These are phyloP conservation scores for Cnemophilus loriae DNA, from an alignment of 2,113 vertebrate genomes.

Conservation along the genomic window DNA sequence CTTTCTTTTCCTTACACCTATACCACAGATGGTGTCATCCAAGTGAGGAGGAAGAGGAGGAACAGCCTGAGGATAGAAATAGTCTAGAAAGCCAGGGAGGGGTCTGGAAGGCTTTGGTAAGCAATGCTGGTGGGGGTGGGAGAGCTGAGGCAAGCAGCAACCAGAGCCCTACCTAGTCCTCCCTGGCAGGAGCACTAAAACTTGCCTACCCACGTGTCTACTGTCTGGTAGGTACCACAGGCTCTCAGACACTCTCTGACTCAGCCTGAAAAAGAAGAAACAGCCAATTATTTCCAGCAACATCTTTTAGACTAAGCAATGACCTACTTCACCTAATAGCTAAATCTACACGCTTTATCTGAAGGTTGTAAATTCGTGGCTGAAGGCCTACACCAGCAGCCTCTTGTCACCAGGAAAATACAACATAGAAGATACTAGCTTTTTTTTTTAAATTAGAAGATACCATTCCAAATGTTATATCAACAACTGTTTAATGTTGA, in stretches of 20 bases:
- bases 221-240: neutral
- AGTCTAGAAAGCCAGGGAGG: neutral
- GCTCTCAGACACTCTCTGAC: neutral
- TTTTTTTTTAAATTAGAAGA: neutral
- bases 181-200: neutral
- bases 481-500: neutral
- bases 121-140: fast-evolving
- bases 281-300: neutral
- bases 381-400: neutral
- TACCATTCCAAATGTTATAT: neutral
- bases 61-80: neutral
- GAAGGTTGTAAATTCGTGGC: neutral
- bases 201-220: fast-evolving
- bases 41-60: neutral
- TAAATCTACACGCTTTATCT: neutral
- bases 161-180: neutral
- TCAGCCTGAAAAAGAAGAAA: neutral
- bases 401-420: neutral
- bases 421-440: neutral
- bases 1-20: neutral
- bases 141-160: neutral
- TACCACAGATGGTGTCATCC: neutral
- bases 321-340: neutral
- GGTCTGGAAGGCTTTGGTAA: neutral
- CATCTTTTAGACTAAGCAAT: neutral